phyloP scores from a whole-genome alignment of 2,888 invertebrate species.

The Deroplatys truncata region DNA sequence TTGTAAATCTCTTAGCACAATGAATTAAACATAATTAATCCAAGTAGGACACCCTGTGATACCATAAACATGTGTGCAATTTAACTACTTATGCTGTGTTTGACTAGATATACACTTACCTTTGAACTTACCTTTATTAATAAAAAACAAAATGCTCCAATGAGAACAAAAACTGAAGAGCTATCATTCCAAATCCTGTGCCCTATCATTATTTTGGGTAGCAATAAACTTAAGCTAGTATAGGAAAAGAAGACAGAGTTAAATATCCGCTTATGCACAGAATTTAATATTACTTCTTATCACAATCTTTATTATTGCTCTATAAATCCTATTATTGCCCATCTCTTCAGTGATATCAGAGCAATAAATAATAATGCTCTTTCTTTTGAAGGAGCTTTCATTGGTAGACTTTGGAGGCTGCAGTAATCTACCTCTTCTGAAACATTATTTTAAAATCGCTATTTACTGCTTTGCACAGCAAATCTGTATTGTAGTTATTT shows the following conservation, averaged over 20 bases:
- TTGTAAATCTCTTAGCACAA: no score
- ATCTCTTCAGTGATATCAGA: not conserved
- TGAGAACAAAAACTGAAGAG: not conserved
- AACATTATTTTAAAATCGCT: no score
- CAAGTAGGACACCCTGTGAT: no score
- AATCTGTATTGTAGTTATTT: not conserved
- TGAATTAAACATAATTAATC: no score
- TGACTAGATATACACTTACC: no score
- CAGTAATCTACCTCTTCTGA: no score
- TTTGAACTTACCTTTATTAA: not conserved
- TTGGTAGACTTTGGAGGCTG: not conserved
- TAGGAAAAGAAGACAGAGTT: not conserved
- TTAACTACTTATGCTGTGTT: no score
- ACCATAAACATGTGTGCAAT: no score
- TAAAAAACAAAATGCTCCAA: not conserved
- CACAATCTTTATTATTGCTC: not conserved
- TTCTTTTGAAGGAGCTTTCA: not conserved
- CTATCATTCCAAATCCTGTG: not conserved
- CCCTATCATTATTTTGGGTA: not conserved
- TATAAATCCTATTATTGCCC: not conserved
- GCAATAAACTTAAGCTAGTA: not conserved
- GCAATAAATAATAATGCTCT: not conserved
- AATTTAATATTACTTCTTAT: not conserved
- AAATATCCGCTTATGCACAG: not conserved
- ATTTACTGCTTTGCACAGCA: not conserved